Conservation (phyloP, 2,888 invertebrate species). For the Pristionchus entomophagus region DNA sequence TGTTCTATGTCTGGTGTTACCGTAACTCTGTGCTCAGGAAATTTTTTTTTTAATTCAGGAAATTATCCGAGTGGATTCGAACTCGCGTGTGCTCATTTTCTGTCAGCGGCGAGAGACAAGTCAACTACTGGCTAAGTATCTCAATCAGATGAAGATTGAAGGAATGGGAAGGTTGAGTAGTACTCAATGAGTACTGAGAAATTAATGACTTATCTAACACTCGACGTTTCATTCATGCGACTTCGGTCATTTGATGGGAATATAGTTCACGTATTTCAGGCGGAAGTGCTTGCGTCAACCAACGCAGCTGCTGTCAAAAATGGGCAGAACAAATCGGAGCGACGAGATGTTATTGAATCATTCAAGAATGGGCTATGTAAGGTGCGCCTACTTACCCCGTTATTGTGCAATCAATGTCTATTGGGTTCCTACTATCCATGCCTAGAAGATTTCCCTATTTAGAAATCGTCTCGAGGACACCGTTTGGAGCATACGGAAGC, state of each 20-base stretch:
- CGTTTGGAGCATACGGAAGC: no score
- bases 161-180: conserved; percentile 14
- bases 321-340: conserved; percentile 29
- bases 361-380: conserved; percentile 12
- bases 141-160: not conserved
- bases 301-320: conserved; percentile 12
- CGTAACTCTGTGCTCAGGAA: not conserved
- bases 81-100: conserved; percentile 39
- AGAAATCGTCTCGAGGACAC: no score
- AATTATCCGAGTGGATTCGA: not conserved
- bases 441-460: no score
- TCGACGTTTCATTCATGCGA: no score
- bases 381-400: not conserved
- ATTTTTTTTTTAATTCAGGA: no score
- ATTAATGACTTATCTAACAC: not conserved
- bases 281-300: conserved; percentile 35
- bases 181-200: no score
- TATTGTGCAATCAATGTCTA: no score
- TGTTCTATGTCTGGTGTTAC: no score
- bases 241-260: no score
- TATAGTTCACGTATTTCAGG: no score
- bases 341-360: conserved; percentile 14
- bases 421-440: no score
- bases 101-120: conserved; percentile 15
- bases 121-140: conserved; percentile 9